These are phyloP conservation scores for Coptotermes formosanus DNA, from an alignment of 1,140 invertebrate genomes.

Conservation along the genomic window DNA sequence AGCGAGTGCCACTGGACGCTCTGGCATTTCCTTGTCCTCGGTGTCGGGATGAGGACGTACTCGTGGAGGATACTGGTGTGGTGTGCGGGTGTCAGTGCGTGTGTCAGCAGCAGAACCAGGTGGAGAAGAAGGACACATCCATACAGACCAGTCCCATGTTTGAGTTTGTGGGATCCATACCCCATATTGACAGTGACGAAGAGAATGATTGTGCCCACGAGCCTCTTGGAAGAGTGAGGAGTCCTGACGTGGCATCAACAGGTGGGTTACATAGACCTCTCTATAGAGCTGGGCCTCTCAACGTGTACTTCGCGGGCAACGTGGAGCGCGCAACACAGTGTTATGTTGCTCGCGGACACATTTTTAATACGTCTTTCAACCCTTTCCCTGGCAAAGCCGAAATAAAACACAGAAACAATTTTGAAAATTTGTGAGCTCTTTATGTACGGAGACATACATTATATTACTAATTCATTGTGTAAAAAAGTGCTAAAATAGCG, in stretches of 20 bases:
- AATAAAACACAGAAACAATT: too few species aligned
- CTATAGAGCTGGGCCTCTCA: too few species aligned
- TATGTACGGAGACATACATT: too few species aligned
- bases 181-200: slow-evolving; percentile 70
- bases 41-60: slow-evolving; percentile 51
- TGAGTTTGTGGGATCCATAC: slow-evolving; percentile 65
- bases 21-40: slow-evolving; percentile 60
- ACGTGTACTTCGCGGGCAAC: too few species aligned
- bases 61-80: not conserved
- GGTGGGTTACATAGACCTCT: not conserved
- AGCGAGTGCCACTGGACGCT: slow-evolving; percentile 63
- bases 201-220: slow-evolving; percentile 52
- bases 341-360: too few species aligned
- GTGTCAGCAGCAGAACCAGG: not conserved
- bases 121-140: slow-evolving; percentile 43
- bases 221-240: not conserved
- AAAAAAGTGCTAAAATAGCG: too few species aligned
- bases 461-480: too few species aligned
- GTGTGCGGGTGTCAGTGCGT: slow-evolving; percentile 22
- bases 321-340: too few species aligned
- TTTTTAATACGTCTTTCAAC: too few species aligned
- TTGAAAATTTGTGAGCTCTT: too few species aligned
- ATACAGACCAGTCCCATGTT: slow-evolving; percentile 57
- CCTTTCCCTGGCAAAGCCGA: too few species aligned
- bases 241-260: not conserved